Conservation (phyloP, 1,140 invertebrate genomes). For the Hydropsyche tenuis region DNA sequence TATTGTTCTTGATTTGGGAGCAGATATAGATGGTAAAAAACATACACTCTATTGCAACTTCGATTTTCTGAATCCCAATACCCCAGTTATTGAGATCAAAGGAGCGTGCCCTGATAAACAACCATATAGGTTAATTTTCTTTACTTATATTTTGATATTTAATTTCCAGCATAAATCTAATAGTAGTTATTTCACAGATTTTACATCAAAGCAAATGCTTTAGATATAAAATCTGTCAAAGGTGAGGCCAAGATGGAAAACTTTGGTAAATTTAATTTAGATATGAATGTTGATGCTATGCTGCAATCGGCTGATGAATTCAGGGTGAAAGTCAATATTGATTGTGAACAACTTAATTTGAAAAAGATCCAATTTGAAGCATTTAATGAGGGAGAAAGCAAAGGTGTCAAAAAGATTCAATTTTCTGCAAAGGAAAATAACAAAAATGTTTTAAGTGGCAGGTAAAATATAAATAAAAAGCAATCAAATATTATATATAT, state of each 20-base stretch:
- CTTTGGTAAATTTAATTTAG: slow-evolving; percentile 61
- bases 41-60: slow-evolving; percentile 27
- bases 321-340: slow-evolving; percentile 66
- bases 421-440: slow-evolving; percentile 68
- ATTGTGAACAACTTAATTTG: slow-evolving; percentile 70
- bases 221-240: slow-evolving; percentile 65
- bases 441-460: slow-evolving; percentile 72
- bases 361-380: slow-evolving; percentile 72
- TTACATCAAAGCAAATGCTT: slow-evolving; percentile 61
- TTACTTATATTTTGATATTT: not conserved
- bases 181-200: slow-evolving; percentile 56
- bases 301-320: slow-evolving; percentile 71
- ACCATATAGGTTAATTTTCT: slow-evolving; percentile 52
- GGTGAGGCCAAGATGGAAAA: slow-evolving; percentile 63
- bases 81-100: slow-evolving; percentile 37
- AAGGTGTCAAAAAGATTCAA: slow-evolving; percentile 65
- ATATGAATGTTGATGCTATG: slow-evolving; percentile 63
- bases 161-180: not conserved
- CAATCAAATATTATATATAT: too few relatives aligned
- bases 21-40: slow-evolving; percentile 44
- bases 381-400: slow-evolving; percentile 66
- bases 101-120: slow-evolving; percentile 57
- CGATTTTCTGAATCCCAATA: slow-evolving; percentile 21
- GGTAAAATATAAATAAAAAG: slow-evolving; percentile 58
- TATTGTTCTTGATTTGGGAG: not conserved